These are phyloP conservation scores for Prochilodus magdalenae DNA, from an alignment of 2,113 vertebrate species.

Conservation along the genomic window DNA sequence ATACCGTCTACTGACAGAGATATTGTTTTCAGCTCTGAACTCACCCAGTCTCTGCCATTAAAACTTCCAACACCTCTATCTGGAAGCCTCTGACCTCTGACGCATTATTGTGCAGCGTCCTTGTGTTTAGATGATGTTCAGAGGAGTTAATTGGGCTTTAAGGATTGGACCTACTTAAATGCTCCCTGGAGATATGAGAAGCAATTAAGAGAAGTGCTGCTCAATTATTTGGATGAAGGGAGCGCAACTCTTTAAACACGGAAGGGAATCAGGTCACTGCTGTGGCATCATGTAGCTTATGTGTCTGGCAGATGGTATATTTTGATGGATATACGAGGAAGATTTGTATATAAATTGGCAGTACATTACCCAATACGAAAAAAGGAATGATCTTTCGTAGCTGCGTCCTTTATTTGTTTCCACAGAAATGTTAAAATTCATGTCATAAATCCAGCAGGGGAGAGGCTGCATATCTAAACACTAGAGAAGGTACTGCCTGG, in stretches of 20 bases:
- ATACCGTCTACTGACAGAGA: not conserved
- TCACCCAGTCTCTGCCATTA: not conserved
- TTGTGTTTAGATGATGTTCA: slow-evolving; percentile 50
- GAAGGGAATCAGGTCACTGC: slow-evolving; percentile 55
- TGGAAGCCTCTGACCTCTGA: not conserved
- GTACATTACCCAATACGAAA: not conserved
- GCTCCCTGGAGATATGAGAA: slow-evolving; percentile 55
- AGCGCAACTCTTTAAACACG: slow-evolving; percentile 65
- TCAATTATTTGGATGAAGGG: slow-evolving; percentile 67
- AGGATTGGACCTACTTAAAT: slow-evolving; percentile 60
- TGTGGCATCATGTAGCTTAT: slow-evolving; percentile 36
- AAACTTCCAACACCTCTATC: not conserved
- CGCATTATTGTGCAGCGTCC: slow-evolving; percentile 30
- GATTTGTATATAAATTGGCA: slow-evolving; percentile 6
- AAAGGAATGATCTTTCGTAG: not conserved
- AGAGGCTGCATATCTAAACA: not conserved
- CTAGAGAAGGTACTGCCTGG: not conserved
- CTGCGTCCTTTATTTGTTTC: not conserved
- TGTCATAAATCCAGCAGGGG: not conserved
- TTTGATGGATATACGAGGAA: not conserved
- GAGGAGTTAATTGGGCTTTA: slow-evolving; percentile 62
- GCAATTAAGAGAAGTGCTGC: slow-evolving; percentile 64
- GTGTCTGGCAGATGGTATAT: not conserved
- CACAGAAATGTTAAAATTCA: not conserved
- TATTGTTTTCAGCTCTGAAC: not conserved